Conservation (phyloP, 2,113 vertebrate genomes). For the Monopterus albus region DNA sequence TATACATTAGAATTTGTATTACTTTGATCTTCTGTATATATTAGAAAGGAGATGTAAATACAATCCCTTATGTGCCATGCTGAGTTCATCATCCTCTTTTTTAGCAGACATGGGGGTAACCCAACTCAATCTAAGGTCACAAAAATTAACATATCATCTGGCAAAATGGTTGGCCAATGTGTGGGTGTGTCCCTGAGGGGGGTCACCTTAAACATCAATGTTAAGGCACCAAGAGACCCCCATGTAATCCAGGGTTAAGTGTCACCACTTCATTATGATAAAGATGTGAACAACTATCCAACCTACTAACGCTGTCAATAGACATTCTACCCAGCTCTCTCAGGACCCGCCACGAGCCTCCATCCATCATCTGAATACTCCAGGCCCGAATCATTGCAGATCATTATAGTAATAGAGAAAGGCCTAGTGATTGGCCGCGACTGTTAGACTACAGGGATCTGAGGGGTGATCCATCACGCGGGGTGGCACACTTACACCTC, state of each 20-base stretch:
- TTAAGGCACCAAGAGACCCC: slow-evolving; percentile 69
- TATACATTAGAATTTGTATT: slow-evolving; percentile 36
- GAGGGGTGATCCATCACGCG: slow-evolving; percentile 82
- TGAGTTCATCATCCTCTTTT: slow-evolving; percentile 67
- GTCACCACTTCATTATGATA: slow-evolving; percentile 85
- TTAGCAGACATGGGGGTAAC: slow-evolving; percentile 69
- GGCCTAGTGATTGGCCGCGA: slow-evolving; percentile 73
- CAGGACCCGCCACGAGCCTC: slow-evolving; percentile 66
- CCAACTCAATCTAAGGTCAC: slow-evolving; percentile 78
- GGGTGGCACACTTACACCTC: slow-evolving; percentile 79
- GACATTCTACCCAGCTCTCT: slow-evolving; percentile 59
- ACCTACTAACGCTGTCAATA: slow-evolving; percentile 71
- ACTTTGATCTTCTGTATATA: slow-evolving; percentile 12
- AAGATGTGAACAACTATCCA: slow-evolving; percentile 79
- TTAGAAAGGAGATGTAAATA: slow-evolving; percentile 8
- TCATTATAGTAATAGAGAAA: slow-evolving; percentile 79
- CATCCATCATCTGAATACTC: slow-evolving; percentile 82
- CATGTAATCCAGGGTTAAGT: slow-evolving; percentile 79
- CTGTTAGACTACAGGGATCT: slow-evolving; percentile 77
- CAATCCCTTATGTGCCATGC: slow-evolving; percentile 1
- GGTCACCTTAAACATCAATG: slow-evolving; percentile 80
- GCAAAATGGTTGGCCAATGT: slow-evolving; percentile 76
- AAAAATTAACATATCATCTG: slow-evolving; percentile 84
- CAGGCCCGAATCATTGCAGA: slow-evolving; percentile 76
- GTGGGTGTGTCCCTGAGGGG: slow-evolving; percentile 79